Percentiles rank a stretch among this genome's conserved stretches.
phyloP scores from a whole-genome alignment of 1,140 invertebrate genomes.

The Acromyrmex heyeri region DNA sequence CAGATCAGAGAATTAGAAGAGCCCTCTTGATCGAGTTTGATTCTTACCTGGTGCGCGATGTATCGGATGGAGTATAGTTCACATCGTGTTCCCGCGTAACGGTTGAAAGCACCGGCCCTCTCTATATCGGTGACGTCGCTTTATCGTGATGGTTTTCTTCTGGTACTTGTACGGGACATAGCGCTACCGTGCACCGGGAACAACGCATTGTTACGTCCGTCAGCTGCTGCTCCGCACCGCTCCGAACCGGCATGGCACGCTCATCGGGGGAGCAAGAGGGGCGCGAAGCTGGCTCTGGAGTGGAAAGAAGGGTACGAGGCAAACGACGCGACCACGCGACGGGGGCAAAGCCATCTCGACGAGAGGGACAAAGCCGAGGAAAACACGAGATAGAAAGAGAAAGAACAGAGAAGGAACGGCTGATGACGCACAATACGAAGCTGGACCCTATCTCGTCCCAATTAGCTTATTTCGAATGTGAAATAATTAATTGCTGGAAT shows the following conservation, averaged over 20 bases:
- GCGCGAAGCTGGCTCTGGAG: slow-evolving; percentile 30
- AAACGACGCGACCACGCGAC: neutral
- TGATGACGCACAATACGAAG: slow-evolving; percentile 21
- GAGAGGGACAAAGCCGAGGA: slow-evolving; percentile 22
- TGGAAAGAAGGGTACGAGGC: slow-evolving; percentile 42
- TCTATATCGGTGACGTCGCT: slow-evolving; percentile 36
- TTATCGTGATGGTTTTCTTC: slow-evolving; percentile 40
- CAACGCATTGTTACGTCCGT: slow-evolving; percentile 76
- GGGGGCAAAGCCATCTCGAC: slow-evolving; percentile 16
- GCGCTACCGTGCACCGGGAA: slow-evolving; percentile 60
- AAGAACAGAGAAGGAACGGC: slow-evolving; percentile 26
- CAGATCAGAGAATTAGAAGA: neutral
- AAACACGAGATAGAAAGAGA: slow-evolving; percentile 15
- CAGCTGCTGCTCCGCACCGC: slow-evolving; percentile 74
- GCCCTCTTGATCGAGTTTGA: neutral
- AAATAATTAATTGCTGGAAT: slow-evolving; percentile 20
- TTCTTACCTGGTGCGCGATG: slow-evolving; percentile 33
- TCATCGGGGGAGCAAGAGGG: slow-evolving; percentile 28
- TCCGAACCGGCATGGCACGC: slow-evolving; percentile 61
- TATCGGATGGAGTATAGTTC: neutral
- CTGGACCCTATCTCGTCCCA: slow-evolving; percentile 5
- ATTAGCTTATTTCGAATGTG: slow-evolving; percentile 6
- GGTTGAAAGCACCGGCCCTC: slow-evolving; percentile 18
- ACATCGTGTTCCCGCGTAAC: slow-evolving; percentile 38
- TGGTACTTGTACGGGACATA: slow-evolving; percentile 51